Conservation (phyloP, 2,888 invertebrate genomes). For the Acanthoscelides obtectus region DNA sequence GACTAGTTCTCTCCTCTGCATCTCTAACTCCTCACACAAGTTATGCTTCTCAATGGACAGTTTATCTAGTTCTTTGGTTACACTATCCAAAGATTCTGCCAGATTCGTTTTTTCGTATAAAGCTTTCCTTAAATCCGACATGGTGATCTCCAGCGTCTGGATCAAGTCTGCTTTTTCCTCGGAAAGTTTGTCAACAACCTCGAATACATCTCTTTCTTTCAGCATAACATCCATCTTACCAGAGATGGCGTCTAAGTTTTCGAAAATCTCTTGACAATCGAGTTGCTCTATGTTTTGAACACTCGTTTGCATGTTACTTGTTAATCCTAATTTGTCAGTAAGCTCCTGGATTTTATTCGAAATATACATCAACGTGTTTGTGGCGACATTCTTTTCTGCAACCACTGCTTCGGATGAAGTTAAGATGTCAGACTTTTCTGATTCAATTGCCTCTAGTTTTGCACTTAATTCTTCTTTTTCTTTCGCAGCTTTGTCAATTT, state of each 20-base stretch:
- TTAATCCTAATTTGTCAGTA: not conserved
- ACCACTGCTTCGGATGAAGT: not conserved
- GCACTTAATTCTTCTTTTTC: not conserved
- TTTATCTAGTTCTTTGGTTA: slow-evolving; percentile 10
- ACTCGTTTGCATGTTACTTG: not conserved
- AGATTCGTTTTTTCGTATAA: not conserved
- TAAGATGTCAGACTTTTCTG: not conserved
- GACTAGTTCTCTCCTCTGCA: slow-evolving; percentile 25
- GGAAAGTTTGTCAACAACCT: slow-evolving; percentile 20
- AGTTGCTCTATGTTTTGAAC: not conserved
- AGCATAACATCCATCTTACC: not conserved
- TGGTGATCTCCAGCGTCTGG: slow-evolving; percentile 7
- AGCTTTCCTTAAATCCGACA: slow-evolving; percentile 13
- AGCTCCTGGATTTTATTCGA: not conserved
- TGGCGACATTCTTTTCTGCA: not conserved
- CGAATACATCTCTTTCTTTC: slow-evolving; percentile 15
- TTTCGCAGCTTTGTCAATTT: slow-evolving; percentile 14
- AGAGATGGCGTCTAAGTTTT: not conserved
- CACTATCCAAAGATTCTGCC: slow-evolving; percentile 8
- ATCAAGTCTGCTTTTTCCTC: slow-evolving; percentile 19
- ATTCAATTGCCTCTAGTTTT: not conserved
- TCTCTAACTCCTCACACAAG: slow-evolving; percentile 17
- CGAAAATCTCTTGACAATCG: not conserved
- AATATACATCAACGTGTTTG: not conserved
- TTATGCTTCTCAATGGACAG: slow-evolving; percentile 18